Base-by-base conservation (phyloP, 2,888 invertebrate genomes). In the Latrodectus hesperus region DNA sequence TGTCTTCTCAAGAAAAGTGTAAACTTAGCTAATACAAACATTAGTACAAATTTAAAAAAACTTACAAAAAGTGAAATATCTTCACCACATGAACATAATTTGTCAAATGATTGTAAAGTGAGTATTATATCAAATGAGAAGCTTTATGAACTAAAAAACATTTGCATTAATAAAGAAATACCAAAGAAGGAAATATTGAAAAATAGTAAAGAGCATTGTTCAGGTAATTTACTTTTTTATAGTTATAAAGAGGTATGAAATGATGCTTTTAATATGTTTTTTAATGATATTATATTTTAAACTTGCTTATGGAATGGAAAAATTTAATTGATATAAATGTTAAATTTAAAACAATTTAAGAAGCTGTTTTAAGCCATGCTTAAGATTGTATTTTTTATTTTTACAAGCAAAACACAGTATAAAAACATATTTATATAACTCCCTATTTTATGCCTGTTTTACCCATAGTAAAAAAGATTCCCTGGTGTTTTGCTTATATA, bases 101-200 rank as follows among this genome's bases (percentile, higher is more conserved):
- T 22, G n/a, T 65, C 17, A 14, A 52, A 64, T 14, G 22, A 16
- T 26, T 67, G 26, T 17, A 60, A 60, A 22, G 51, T 68, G 22
- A 53, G 49, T 60, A 65, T 81, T 5, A 38, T 76, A 17, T 76
- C 83, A 26, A 52, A 51, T 26, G 64, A 49, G 14, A 53, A 83
- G 9, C 70, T 82, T 9, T 9, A 74, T 26, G 52, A 79, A n/a
- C 72, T 76, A 11, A 70, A 71, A 12, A 75, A 70, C 22, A 17
- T 60, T 49, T 53, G 12, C 14, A 11, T 22, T 64, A 60, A 51
- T 55, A n/a, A 55, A 9, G 68, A 65, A 55, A 38, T 53, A 14
- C 60, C 10, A 60, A 17, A 14, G 38, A 68, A 12, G 67, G 8
- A 26, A 67, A 67, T 22, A 60, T 16, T 70, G 10, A 22, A 70